A percentile compares a stretch with the other conserved stretches of the same genome.
These are phyloP conservation scores for Cardiocondyla obscurior DNA, from an alignment of 1,140 invertebrate genomes.

Conservation along the genomic window DNA sequence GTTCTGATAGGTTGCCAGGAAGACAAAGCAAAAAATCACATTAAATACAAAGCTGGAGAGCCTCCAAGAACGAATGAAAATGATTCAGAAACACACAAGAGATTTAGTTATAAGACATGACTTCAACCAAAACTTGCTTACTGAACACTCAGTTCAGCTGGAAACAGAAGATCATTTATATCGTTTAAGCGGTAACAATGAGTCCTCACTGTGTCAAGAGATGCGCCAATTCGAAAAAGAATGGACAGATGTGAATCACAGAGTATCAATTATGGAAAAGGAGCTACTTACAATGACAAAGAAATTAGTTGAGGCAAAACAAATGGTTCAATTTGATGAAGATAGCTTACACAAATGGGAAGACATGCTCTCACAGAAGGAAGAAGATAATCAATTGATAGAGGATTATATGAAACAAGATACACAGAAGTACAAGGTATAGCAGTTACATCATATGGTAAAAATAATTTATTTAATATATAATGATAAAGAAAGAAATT, in stretches of 20 bases:
- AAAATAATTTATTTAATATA: no score
- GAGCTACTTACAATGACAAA: constrained; percentile 82
- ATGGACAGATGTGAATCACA: constrained; percentile 80
- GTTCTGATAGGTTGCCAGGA: constrained; percentile 75
- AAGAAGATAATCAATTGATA: constrained; percentile 86
- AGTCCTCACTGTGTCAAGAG: constrained; percentile 83
- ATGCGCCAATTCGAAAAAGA: constrained; percentile 83
- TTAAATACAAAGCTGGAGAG: constrained; percentile 72
- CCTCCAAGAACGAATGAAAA: constrained; percentile 69
- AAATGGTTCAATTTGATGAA: constrained; percentile 86
- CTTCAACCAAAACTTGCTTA: constrained; percentile 83
- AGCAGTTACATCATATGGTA: constrained; percentile 19
- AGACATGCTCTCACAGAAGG: constrained; percentile 85
- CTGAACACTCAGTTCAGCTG: constrained; percentile 85
- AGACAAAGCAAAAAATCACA: constrained; percentile 72
- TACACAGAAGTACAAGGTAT: constrained; percentile 85
- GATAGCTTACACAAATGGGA: constrained; percentile 86
- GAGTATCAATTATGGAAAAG: constrained; percentile 75
- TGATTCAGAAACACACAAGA: constrained; percentile 69
- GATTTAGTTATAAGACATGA: constrained; percentile 72
- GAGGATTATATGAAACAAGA: constrained; percentile 87
- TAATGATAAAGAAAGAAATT: no score
- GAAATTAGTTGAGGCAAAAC: constrained; percentile 85
- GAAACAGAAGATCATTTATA: constrained; percentile 86
- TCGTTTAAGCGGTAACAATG: constrained; percentile 82